Conservation (phyloP, 2,888 invertebrate genomes). For the Digitonthophagus gazella region DNA sequence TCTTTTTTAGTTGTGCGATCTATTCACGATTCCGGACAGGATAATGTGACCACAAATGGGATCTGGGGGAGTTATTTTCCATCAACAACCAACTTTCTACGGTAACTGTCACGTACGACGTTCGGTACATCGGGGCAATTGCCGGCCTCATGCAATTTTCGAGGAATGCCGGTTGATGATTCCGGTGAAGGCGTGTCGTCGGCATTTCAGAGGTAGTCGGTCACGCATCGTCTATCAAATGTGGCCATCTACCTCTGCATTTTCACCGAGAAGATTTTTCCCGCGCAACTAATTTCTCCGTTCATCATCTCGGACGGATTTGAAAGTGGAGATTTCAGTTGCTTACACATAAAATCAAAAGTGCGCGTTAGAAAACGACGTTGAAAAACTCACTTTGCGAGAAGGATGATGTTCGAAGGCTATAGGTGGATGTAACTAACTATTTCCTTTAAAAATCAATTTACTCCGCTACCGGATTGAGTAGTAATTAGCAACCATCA, state of each 20-base stretch:
- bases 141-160: neutral
- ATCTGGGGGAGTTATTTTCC: neutral
- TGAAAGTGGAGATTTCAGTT: neutral
- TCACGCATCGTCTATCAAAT: neutral
- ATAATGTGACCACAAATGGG: neutral
- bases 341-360: neutral
- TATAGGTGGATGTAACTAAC: too few relatives aligned
- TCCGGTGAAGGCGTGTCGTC: neutral
- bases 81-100: neutral
- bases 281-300: neutral
- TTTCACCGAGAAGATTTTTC: neutral
- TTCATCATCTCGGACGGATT: neutral
- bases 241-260: neutral
- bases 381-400: neutral
- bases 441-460: neutral
- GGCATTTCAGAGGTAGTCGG: neutral
- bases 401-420: neutral
- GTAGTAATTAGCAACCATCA: neutral
- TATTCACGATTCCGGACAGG: neutral
- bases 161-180: neutral
- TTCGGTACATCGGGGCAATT: neutral
- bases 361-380: too few relatives aligned
- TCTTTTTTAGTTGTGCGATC: too few relatives aligned
- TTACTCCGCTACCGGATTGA: neutral
- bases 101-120: neutral